Evolutionary conservation across 2,797 vertebrate species (phyloP).

Genomic region (Alfaro cultratus): DNA sequence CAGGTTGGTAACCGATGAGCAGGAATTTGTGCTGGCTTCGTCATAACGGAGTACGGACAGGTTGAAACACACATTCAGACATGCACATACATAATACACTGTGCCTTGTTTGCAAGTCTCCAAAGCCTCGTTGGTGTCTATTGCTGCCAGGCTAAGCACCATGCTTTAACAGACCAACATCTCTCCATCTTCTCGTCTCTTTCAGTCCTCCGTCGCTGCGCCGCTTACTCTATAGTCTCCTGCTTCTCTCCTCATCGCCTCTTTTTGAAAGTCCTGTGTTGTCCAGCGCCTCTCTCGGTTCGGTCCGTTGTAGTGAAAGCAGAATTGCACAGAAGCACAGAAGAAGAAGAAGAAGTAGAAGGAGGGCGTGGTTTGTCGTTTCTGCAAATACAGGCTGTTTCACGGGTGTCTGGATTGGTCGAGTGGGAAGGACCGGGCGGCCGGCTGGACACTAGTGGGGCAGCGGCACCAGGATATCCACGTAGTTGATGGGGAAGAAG

Average conservation of each 20-base stretch:
- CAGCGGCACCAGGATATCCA: constrained; percentile 93
- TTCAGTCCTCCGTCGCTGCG: constrained; percentile 23
- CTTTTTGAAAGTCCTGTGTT: constrained; percentile 16
- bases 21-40: constrained; percentile 60
- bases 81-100: constrained; percentile 65
- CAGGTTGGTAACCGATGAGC: constrained; percentile 38
- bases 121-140: constrained; percentile 33
- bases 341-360: constrained; percentile 57
- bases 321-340: constrained; percentile 75
- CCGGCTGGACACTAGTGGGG: constrained; percentile 85
- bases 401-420: constrained; percentile 43
- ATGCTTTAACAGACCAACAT: constrained; percentile 4
- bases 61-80: constrained; percentile 60
- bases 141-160: constrained; percentile 31
- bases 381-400: constrained; percentile 60
- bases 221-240: not conserved
- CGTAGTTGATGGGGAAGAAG: constrained; percentile 98
- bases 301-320: constrained; percentile 62
- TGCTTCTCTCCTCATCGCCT: constrained; percentile 12
- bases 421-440: constrained; percentile 21
- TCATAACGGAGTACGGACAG: constrained; percentile 45
- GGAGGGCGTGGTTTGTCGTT: constrained; percentile 59
- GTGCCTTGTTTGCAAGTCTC: constrained; percentile 35
- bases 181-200: constrained; percentile 19
- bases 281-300: constrained; percentile 15